Percentiles rank a stretch among this genome's conserved stretches.
phyloP scores from a whole-genome alignment of 2,888 invertebrate genomes.

The Pristionchus arcanus region DNA sequence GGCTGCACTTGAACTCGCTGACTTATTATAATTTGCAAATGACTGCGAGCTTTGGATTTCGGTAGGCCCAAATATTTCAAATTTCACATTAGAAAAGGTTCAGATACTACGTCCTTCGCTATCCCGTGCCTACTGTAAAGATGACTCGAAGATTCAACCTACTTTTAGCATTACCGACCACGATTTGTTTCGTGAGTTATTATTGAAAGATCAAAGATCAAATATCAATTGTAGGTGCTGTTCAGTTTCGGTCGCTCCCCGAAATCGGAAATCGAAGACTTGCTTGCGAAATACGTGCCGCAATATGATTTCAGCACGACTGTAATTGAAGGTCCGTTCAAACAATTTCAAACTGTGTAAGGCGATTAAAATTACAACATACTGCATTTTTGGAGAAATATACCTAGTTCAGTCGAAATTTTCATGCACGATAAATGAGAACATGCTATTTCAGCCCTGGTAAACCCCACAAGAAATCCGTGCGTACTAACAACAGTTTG shows the following conservation, averaged over 20 bases:
- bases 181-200: not conserved
- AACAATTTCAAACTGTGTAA: no score
- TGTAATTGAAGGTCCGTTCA: not conserved
- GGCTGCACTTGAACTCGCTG: not conserved
- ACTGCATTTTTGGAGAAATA: no score
- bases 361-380: no score
- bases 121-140: not conserved
- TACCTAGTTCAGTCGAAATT: no score
- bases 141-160: not conserved
- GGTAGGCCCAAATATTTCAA: not conserved
- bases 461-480: not conserved
- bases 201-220: not conserved
- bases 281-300: not conserved
- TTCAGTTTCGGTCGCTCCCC: not conserved
- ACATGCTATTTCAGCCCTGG: not conserved
- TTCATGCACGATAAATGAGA: no score
- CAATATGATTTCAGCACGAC: not conserved
- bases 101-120: constrained; percentile 7
- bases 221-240: not conserved
- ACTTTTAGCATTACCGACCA: not conserved
- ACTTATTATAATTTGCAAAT: not conserved
- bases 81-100: not conserved
- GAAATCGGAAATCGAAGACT: not conserved
- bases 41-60: constrained; percentile 17
- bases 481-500: not conserved